Evolutionary conservation across 2,113 vertebrate genomes (phyloP).

Genomic region (Otus sunia): DNA sequence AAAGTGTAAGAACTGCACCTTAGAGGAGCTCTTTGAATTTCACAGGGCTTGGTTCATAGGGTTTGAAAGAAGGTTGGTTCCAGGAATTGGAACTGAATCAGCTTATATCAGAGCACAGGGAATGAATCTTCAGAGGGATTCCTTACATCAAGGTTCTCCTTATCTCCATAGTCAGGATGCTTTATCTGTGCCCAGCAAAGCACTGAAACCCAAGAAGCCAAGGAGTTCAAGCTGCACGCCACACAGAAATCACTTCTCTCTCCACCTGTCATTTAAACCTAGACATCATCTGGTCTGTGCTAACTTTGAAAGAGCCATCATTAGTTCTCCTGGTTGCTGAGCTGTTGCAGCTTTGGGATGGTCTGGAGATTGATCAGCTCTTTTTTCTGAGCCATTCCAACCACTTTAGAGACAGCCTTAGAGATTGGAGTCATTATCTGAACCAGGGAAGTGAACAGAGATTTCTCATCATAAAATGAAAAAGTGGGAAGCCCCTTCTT

Average conservation of each 20-base stretch:
- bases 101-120: background rate
- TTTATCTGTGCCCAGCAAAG: slow-evolving; percentile 28
- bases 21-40: background rate
- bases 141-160: slow-evolving; percentile 12
- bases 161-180: slow-evolving; percentile 20
- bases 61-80: background rate
- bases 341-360: background rate
- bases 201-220: background rate
- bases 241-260: background rate
- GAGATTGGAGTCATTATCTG: background rate
- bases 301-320: background rate
- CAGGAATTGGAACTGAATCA: background rate
- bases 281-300: background rate
- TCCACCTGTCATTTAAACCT: background rate
- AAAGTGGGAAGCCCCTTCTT: background rate
- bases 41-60: background rate
- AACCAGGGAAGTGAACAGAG: background rate
- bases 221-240: slow-evolving; percentile 3
- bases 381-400: background rate
- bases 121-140: slow-evolving; percentile 30
- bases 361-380: background rate
- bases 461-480: background rate
- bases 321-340: slow-evolving; percentile 14
- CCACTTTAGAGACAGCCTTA: background rate
- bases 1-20: background rate